Base-by-base conservation (phyloP, 1,140 invertebrate genomes). In the Scaptomyza montana region DNA sequence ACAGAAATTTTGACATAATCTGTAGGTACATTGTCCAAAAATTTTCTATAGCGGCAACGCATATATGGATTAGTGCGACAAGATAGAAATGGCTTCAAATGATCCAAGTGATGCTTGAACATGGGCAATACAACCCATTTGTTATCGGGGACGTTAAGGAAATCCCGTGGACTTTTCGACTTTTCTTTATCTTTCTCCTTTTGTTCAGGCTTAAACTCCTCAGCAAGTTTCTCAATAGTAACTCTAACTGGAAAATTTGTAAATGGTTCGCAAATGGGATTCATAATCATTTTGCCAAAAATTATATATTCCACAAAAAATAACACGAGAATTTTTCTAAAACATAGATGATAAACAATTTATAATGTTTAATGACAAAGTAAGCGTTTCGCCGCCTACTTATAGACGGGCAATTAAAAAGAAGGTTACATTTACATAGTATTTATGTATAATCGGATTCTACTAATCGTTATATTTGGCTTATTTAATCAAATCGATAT, bases 391-490 rank as follows among this genome's bases (percentile, higher is more conserved):
- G 39, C 39, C 6, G 41, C 12, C 50, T 21, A 46, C 9, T 33
- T 43, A 9, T 5, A 10, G 36, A 25, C 3, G 21, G 25, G 45
- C 2, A 53, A n/a, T 53, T 28, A 41, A 54, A 41, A 28, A 43
- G 39, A 28, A 8, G 54, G 8, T 46, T 10, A 21, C 21, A 21
- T 74, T 28, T 62, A 30, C 12, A 59, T 21, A 9, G 8, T 36
- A 36, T 36, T 30, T 30, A 16, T 16, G 6, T 33, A 45, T 45
- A 28, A 19, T 54, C 9, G 36, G 60, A 85, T 80, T 85, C 54
- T 54, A 55, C 84, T 87, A 86, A 70, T 68, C 68, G 66, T 50
- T 86, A 86, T 86, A 86, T 86, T 87, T 86, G 84, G 82, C 84
- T 86, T 86, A 78, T 70, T 68, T 65, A 81, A 73, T 78, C 80